Evolutionary conservation across 1,140 invertebrate genomes (phyloP), one percentile per base, ranked within the genome.

Genomic region (Amyelois transitella): DNA sequence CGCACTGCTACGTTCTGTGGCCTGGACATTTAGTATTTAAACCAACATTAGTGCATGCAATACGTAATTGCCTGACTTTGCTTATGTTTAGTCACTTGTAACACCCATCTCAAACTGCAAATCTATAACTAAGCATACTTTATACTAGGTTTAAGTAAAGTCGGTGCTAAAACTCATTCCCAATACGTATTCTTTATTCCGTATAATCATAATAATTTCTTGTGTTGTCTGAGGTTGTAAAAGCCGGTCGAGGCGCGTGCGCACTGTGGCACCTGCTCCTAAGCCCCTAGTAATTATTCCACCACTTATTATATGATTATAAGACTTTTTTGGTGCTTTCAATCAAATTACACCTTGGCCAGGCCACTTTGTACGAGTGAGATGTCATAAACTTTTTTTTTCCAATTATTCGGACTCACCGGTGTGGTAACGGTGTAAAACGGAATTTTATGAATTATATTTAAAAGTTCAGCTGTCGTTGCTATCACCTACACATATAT

Each of bases 221-320:
- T 53, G 51, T 56, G 24, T n/a, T n/a, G n/a, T 43, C 58, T 49
- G 51, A 43, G 24, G 51, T 21, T 20, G 54, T 64, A 63, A 58
- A 60, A 49, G 53, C 51, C 58, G 64, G 58, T 47, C 48, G 63
- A 58, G 72, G 69, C 81, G 80, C 80, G 79, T 77, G 81, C 78
- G 75, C 72, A 54, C 53, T 57, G 18, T 19, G 22, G 70, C 83
- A 87, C 84, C 84, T 87, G 81, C 84, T 67, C 64, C 64, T 75
- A 73, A 78, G 75, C 67, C 81, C 82, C 77, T 65, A 74, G 70
- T 85, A 87, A 87, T 86, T 84, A 86, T 87, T 84, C 81, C 71
- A 77, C 80, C 80, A 81, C 84, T 85, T 81, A 86, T 84, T 86
- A 86, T 83, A 85, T 83, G 81, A 87, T 87, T 87, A 85, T 85